These are phyloP conservation scores for Corythaeola cristata DNA, from an alignment of 2,113 vertebrate genomes.

Conservation along the genomic window DNA sequence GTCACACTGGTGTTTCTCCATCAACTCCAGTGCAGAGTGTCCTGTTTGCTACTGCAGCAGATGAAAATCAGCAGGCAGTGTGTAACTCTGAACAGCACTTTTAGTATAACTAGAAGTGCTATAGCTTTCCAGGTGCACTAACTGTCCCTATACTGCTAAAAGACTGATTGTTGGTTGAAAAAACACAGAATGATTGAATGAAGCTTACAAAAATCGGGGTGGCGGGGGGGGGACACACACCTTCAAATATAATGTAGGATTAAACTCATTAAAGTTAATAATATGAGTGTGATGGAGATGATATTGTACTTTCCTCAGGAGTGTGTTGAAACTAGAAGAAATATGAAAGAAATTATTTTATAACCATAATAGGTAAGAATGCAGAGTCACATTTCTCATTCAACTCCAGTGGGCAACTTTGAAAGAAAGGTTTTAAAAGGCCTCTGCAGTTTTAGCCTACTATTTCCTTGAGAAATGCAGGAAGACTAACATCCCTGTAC, in stretches of 20 bases:
- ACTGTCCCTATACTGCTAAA: neutral
- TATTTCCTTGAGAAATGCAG: neutral
- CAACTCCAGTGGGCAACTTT: neutral
- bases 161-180: neutral
- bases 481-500: neutral
- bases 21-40: neutral
- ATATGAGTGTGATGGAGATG: neutral
- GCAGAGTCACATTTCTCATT: neutral
- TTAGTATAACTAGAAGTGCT: neutral
- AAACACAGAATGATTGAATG: neutral
- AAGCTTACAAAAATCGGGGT: neutral
- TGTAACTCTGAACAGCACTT: neutral
- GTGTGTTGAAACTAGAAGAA: constrained; percentile 25
- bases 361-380: neutral
- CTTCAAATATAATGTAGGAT: neutral
- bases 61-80: neutral
- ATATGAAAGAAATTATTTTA: constrained; percentile 42
- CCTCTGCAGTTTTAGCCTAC: neutral
- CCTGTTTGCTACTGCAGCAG: neutral
- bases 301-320: neutral
- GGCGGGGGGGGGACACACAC: too few relatives aligned
- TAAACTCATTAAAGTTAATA: constrained; percentile 5
- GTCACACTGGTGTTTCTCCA: neutral
- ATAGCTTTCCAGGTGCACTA: neutral
- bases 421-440: neutral